Percentiles rank a stretch among this genome's conserved stretches.
Evolutionary conservation across 2,888 invertebrate genomes (phyloP).

Genomic region (Congeria kusceri): DNA sequence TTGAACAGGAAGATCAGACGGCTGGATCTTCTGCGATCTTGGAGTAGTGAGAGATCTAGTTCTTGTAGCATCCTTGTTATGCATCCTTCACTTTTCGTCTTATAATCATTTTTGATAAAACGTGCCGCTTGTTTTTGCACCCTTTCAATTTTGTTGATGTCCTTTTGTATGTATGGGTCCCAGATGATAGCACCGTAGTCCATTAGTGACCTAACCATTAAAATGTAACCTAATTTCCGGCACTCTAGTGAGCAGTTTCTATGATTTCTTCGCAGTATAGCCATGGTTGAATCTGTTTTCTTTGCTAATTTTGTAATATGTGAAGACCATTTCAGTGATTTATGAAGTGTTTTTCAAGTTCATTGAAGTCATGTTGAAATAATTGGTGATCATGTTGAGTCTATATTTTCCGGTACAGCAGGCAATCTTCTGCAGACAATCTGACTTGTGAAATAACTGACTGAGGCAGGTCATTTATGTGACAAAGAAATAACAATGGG

Average conservation of each 20-base stretch:
- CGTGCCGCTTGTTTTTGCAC: background rate
- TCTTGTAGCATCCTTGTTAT: slow-evolving; percentile 12
- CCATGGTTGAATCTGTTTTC: background rate
- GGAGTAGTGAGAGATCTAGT: background rate
- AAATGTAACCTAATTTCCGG: background rate
- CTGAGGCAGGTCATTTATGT: background rate
- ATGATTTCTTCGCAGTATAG: background rate
- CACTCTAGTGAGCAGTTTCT: background rate
- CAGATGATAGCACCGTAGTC: background rate
- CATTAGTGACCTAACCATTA: background rate
- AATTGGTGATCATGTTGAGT: background rate
- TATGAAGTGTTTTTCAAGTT: background rate
- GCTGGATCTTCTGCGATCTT: slow-evolving; percentile 7
- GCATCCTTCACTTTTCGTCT: slow-evolving; percentile 1
- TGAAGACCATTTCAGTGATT: background rate
- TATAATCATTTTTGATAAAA: background rate
- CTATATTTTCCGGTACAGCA: background rate
- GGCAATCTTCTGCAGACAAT: background rate
- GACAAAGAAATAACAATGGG: background rate
- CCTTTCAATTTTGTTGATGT: background rate
- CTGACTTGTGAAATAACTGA: background rate
- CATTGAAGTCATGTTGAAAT: background rate
- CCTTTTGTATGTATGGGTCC: background rate
- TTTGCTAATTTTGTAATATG: background rate
- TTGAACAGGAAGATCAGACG: background rate